Base-by-base conservation (phyloP, 2,797 vertebrate genomes). In the Borostomias antarcticus region DNA sequence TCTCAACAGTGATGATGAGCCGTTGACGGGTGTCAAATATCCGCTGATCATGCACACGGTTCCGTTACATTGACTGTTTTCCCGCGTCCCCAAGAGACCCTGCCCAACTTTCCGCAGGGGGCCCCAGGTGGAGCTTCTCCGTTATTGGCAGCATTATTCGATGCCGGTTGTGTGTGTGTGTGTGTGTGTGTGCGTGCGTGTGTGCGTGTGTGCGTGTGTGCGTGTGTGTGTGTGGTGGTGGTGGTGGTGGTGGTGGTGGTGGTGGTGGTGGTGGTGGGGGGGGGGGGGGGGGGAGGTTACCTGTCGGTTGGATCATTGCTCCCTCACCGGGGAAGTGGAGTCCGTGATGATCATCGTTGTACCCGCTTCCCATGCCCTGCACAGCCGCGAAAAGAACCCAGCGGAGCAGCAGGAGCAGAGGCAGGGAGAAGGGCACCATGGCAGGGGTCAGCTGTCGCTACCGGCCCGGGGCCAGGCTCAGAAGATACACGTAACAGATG, bases 351-450 rank as follows among this genome's bases (percentile, higher is more conserved):
- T 88, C 87, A 8, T 74, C 82, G 7, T 51, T n/a, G 52, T 50
- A 28, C 13, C 33, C 45, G 28, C 40, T 58, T 28, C 61, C 65
- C 1, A 80, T 66, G 9, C 82, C 73, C 2, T 88, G 82, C 17
- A 76, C 78, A 2, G 77, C 81, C 66, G 77, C 77, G 0, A 79
- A 52, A 21, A 92, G 52, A 37, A 78, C 85, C 8, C 80, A 79
- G 15, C 85, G 83, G 40, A 88, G 70, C 26, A 88, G 1, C 10
- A 92, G 73, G 28, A 90, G 63, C 32, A 85, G 3, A 23, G 84
- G 58, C 1, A 77, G 71, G 13, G 75, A 73, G 5, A 85, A 37
- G 9, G 63, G 71, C 37, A 86, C 40, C 89, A 93, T 89, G 63
- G 62, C 63, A 37, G 54, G 13, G 3, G 19, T 5, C 2, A 0